Conservation (phyloP, 2,113 vertebrate species). For the Myotis davidii region DNA sequence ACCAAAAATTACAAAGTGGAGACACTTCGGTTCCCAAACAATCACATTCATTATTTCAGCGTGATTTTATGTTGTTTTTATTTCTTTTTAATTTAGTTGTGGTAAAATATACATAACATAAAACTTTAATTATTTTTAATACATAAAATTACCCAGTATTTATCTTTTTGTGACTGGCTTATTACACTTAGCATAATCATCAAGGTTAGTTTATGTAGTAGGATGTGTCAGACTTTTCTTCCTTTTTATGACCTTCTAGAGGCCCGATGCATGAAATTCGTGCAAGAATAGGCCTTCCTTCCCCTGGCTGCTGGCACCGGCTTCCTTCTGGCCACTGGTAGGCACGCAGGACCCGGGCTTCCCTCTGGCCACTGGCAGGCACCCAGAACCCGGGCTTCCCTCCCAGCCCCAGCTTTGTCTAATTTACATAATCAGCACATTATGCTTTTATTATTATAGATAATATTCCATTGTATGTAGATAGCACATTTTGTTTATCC, state of each 20-base stretch:
- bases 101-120: neutral
- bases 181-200: slow-evolving; percentile 4
- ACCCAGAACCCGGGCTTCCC: no score
- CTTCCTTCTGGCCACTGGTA: no score
- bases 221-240: neutral
- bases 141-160: slow-evolving; percentile 1
- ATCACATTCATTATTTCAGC: neutral
- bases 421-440: no score
- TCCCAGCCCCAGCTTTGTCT: no score
- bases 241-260: neutral
- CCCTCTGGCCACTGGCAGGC: no score
- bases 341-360: no score
- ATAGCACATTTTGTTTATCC: neutral
- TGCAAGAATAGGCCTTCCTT: no score
- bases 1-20: slow-evolving; percentile 3
- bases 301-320: no score
- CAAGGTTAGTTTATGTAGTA: neutral
- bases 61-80: neutral
- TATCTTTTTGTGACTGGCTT: slow-evolving; percentile 1
- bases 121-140: slow-evolving; percentile 25
- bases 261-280: no score
- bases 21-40: neutral
- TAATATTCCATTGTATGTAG: neutral
- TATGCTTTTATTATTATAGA: no score
- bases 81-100: slow-evolving; percentile 25